Evolutionary conservation across 2,797 vertebrate genomes (phyloP).

Genomic region (Rhinella marina): DNA sequence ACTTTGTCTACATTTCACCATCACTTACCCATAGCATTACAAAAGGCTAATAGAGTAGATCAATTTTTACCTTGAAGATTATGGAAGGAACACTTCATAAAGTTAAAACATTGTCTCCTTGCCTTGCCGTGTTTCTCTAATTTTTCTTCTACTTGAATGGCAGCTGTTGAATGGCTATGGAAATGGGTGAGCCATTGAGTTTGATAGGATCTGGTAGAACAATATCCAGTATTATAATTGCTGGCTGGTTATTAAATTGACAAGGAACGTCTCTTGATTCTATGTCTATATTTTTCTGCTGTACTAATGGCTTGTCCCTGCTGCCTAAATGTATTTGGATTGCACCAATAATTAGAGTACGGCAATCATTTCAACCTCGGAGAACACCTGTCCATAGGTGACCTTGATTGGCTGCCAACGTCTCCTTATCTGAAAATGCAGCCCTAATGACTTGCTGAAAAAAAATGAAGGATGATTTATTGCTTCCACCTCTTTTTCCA

Average conservation of each 20-base stretch:
- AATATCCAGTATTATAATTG: background rate
- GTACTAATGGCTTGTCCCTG: background rate
- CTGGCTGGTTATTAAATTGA: background rate
- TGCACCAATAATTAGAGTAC: background rate
- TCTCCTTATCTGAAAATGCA: constrained; percentile 53
- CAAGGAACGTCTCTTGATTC: background rate
- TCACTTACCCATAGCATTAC: background rate
- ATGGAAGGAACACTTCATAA: too few relatives aligned
- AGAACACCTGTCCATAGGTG: constrained; percentile 21
- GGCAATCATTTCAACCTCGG: background rate
- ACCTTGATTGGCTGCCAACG: constrained; percentile 53
- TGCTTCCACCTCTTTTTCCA: constrained; percentile 13
- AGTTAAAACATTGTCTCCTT: background rate
- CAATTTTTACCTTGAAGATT: too few relatives aligned
- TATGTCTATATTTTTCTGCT: background rate
- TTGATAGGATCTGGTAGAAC: background rate
- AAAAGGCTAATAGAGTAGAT: too few relatives aligned
- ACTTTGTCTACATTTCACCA: too few relatives aligned
- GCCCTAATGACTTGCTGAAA: constrained; percentile 52
- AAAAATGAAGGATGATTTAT: constrained; percentile 59
- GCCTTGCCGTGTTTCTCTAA: background rate
- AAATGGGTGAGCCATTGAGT: background rate
- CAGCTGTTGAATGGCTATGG: background rate
- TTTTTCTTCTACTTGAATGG: background rate
- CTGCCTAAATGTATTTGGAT: background rate